Evolutionary conservation across 2,888 invertebrate genomes (phyloP).

Genomic region (Thumatha senex): DNA sequence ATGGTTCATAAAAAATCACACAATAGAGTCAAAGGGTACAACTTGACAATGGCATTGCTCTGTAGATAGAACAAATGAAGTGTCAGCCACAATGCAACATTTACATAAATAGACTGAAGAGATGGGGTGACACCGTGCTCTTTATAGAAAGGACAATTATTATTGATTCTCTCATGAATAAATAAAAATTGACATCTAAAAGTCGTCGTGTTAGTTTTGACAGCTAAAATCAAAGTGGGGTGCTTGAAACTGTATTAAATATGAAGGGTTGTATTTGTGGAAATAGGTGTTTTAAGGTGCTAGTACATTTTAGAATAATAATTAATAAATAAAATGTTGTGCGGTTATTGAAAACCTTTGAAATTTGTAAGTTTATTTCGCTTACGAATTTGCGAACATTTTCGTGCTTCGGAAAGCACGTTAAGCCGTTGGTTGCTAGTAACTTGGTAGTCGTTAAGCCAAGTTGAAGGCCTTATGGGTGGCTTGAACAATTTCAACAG

Average conservation of each 20-base stretch:
- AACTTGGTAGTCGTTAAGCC: no score
- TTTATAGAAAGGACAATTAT: slow-evolving; percentile 48
- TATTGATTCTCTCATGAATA: slow-evolving; percentile 54
- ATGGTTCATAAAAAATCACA: slow-evolving; percentile 74
- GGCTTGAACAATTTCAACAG: no score
- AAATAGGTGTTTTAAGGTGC: background rate
- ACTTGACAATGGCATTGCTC: slow-evolving; percentile 68
- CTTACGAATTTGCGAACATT: no score
- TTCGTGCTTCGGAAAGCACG: no score
- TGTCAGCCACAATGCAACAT: slow-evolving; percentile 74
- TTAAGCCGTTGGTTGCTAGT: no score
- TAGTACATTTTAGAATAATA: background rate
- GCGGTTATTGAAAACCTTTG: no score
- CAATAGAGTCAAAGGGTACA: slow-evolving; percentile 81
- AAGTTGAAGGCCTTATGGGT: no score
- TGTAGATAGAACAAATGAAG: slow-evolving; percentile 77
- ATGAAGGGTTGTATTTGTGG: background rate
- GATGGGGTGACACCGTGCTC: slow-evolving; percentile 47
- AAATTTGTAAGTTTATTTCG: no score
- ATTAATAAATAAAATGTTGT: no score
- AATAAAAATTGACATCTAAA: slow-evolving; percentile 33
- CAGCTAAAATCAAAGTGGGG: background rate
- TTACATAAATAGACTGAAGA: slow-evolving; percentile 70
- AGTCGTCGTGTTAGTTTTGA: slow-evolving; percentile 21
- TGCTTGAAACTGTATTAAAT: background rate